Base-by-base conservation (phyloP, 2,888 invertebrate species). In the Linyphia triangularis region DNA sequence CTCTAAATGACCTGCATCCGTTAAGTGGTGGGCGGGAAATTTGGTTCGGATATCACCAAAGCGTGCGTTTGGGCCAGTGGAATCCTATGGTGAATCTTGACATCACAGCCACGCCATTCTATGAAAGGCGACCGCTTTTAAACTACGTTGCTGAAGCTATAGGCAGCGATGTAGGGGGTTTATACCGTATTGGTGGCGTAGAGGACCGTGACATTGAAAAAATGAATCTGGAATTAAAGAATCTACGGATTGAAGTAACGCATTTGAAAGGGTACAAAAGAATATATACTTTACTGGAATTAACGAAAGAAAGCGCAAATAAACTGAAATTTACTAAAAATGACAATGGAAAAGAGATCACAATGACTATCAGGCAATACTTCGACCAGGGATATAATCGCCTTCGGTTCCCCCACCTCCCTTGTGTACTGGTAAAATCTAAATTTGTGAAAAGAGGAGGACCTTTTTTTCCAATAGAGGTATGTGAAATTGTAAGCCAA, bases 181-280 rank as follows among this genome's bases (percentile, higher is more conserved):
- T 26, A n/a, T 28, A 75, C 5, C 3, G 26, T 6, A 16, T 30
- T 13, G 72, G 24, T 16, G 1, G 7, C n/a, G 63, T 89, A 5
- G 72, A n/a, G 3, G 85, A 81, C 30, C 1, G 19, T 24, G 81
- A 89, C n/a, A 40, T 73, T n/a, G 37, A 33, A n/a, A 93, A 92
- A 90, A 93, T 93, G 88, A 92, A 93, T 28, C 93, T 93, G 89
- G 93, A 93, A 91, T 93, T 93, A 75, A 93, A 92, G 92, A 93
- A 92, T 92, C 91, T 93, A 57, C 22, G 61, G n/a, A 89, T 90
- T 63, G 72, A 84, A 69, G 82, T 72, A 0, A 90, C 51, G n/a
- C 90, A 90, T 77, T 69, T 89, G 26, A 61, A 19, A 26, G 51
- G 51, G 1, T 90, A 90, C 33, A 77, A 19, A 70, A 65, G 89